Percentiles rank a stretch among this genome's conserved stretches.
Conservation (phyloP, 2,888 invertebrate species). For the Ceramica pisi region DNA sequence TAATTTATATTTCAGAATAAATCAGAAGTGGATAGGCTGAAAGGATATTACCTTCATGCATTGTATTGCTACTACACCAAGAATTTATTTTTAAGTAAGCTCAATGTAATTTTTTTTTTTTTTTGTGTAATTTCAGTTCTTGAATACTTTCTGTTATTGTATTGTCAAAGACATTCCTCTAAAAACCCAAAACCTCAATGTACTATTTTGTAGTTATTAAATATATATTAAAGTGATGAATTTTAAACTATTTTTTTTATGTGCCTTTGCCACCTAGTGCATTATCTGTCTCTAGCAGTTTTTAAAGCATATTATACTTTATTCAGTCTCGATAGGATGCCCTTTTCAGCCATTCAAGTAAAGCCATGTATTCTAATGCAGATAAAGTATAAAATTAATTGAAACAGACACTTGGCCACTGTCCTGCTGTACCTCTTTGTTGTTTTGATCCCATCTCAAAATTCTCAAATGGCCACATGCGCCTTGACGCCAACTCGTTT, state of each 20-base stretch:
- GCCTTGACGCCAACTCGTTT: too few relatives aligned
- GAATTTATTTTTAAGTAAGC: constrained; percentile 2
- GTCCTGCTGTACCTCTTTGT: too few relatives aligned
- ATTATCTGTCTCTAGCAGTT: too few relatives aligned
- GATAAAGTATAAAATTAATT: too few relatives aligned
- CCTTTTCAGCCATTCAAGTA: too few relatives aligned
- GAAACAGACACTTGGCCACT: too few relatives aligned
- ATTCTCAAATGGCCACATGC: too few relatives aligned
- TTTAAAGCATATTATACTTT: too few relatives aligned
- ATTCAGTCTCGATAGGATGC: too few relatives aligned
- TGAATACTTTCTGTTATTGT: constrained; percentile 22
- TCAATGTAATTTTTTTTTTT: background rate
- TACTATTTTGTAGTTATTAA: constrained; percentile 30
- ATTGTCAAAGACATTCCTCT: constrained; percentile 48
- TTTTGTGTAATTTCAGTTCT: constrained; percentile 20
- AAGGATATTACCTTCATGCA: constrained; percentile 30
- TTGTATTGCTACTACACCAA: constrained; percentile 7
- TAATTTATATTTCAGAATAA: constrained; percentile 69
- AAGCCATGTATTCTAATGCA: too few relatives aligned
- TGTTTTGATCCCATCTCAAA: too few relatives aligned
- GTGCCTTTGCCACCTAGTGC: background rate
- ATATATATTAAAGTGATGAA: constrained; percentile 37
- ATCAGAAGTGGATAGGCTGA: constrained; percentile 44
- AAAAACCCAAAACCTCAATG: constrained; percentile 10
- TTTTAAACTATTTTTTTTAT: constrained; percentile 5